Evolutionary conservation across 2,113 vertebrate genomes (phyloP).

Genomic region (Gadus macrocephalus): DNA sequence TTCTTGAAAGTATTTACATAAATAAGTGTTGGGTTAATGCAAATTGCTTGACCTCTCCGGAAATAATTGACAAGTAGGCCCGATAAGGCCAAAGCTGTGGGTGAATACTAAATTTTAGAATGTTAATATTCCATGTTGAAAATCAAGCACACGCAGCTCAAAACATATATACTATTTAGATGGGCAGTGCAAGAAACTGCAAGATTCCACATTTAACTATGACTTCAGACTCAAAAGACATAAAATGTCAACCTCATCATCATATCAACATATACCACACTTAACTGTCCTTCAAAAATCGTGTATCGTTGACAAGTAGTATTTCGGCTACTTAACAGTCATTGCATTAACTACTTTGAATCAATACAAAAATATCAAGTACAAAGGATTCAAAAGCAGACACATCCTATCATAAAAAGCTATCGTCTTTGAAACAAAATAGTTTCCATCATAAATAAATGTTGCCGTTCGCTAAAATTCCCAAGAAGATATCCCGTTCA

Average conservation of each 20-base stretch:
- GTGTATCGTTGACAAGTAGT: constrained; percentile 19
- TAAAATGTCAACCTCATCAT: constrained; percentile 6
- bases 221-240: neutral
- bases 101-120: constrained; percentile 11
- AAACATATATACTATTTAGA: neutral
- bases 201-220: constrained; percentile 1
- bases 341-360: constrained; percentile 30
- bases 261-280: constrained; percentile 7
- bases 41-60: neutral
- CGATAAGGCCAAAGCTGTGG: constrained; percentile 21
- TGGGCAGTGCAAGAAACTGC: neutral
- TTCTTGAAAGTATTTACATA: neutral
- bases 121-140: neutral
- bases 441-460: constrained; percentile 4
- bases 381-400: constrained; percentile 43
- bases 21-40: neutral
- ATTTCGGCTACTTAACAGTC: constrained; percentile 11
- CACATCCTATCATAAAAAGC: constrained; percentile 32
- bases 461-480: constrained; percentile 17
- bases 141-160: neutral
- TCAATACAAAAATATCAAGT: constrained; percentile 39
- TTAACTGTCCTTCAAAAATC: constrained; percentile 3
- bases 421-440: constrained; percentile 29
- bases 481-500: constrained; percentile 12
- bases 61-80: constrained; percentile 8